A percentile compares a stretch with the other conserved stretches of the same genome.
These are phyloP conservation scores for Vimba vimba DNA, from an alignment of 2,113 vertebrate genomes.

Conservation along the genomic window DNA sequence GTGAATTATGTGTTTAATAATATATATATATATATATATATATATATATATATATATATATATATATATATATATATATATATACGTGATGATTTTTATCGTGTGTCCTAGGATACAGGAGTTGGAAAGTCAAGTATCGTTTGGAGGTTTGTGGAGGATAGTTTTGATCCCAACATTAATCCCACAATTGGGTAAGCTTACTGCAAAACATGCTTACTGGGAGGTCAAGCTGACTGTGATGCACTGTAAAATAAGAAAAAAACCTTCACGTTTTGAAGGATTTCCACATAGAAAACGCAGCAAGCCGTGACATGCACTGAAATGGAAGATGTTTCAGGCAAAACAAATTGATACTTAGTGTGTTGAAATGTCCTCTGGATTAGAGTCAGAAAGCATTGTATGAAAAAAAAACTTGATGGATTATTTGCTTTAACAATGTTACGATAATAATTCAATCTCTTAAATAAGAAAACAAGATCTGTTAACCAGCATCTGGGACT, in stretches of 20 bases:
- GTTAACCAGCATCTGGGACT: background rate
- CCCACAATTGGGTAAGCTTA: slow-evolving; percentile 95
- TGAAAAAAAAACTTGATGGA: background rate
- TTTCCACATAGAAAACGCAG: background rate
- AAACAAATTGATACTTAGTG: slow-evolving; percentile 12
- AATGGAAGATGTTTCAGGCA: slow-evolving; percentile 1
- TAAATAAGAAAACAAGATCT: background rate
- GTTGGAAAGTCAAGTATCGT: slow-evolving; percentile 98
- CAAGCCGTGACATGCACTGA: background rate
- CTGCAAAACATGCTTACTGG: background rate
- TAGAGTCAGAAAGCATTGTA: background rate
- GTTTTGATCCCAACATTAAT: slow-evolving; percentile 96
- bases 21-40: background rate
- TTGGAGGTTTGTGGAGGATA: slow-evolving; percentile 95
- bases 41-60: background rate
- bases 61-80: background rate
- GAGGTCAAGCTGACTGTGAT: background rate
- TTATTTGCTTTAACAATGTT: slow-evolving; percentile 2
- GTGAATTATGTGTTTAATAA: background rate
- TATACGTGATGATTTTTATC: background rate
- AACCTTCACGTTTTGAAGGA: background rate
- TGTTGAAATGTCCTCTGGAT: background rate
- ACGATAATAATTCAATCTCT: background rate
- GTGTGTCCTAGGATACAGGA: slow-evolving; percentile 87
- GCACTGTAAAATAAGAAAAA: no score